Evolutionary conservation across 2,797 vertebrate genomes (phyloP), one percentile per base, ranked within the genome.

Genomic region (Eulemur rubriventer): DNA sequence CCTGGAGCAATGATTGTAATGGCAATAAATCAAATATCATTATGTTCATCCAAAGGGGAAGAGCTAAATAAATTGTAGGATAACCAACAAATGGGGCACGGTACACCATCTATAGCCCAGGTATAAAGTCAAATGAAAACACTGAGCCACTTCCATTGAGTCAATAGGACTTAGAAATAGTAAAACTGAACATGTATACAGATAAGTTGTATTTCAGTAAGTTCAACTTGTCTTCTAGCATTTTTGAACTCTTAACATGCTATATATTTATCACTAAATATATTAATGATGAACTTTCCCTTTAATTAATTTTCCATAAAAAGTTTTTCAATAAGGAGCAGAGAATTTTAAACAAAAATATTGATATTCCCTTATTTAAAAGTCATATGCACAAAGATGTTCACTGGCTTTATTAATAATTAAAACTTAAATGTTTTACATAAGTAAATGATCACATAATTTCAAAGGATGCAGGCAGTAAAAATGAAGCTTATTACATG

Each of bases 261-360:
- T 67, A 22, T 3, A n/a, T 20, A 35, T 82, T 87, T 82, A 48
- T 88, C 50, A 50, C 78, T 24, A 38, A 55, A 43, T 59, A 59
- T n/a, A 43, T 41, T 81, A 81, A 73, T 67, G 67, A 57, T 33
- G 35, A 81, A 5, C 18, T 67, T 67, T 28, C 26, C 26, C 26
- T 75, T 91, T 80, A 38, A 24, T 5, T 75, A 41, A 65, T 88
- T 59, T 76, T 9, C 22, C 76, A 82, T 35, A n/a, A 75, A 73
- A 88, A 78, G 1, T 7, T 65, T 89, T 88, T 63, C 35, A 83
- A 20, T 24, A 95, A 88, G 30, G 26, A 69, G 59, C 50, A 82
- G 35, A 52, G 1, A 61, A 33, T 41, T 95, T 59, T 50, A 82
- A 1, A 46, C 30, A 63, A 88, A 95, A 22, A 35, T 43, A 57